Percentiles rank a stretch among this genome's conserved stretches.
These are phyloP conservation scores for Vimba vimba DNA, from an alignment of 2,113 vertebrate species.

Conservation along the genomic window DNA sequence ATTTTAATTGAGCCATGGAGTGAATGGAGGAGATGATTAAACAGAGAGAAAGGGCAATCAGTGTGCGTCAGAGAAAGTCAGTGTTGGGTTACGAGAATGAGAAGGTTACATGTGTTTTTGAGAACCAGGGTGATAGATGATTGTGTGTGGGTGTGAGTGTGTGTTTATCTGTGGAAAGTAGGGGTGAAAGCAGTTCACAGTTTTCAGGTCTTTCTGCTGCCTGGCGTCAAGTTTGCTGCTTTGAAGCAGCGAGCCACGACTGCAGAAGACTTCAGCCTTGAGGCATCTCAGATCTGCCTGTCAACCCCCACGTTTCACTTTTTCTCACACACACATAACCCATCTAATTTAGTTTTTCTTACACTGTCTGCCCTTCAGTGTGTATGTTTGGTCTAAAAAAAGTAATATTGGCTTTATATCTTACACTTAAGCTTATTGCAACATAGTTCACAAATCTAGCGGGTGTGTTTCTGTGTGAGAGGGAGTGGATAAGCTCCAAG, in stretches of 20 bases:
- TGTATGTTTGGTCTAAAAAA: neutral
- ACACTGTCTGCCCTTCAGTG: neutral
- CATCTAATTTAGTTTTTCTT: constrained; percentile 5
- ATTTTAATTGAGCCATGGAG: neutral
- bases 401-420: neutral
- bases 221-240: constrained; percentile 34
- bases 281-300: constrained; percentile 5
- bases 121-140: constrained; percentile 20
- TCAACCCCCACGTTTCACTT: constrained; percentile 22
- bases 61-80: neutral
- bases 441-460: neutral
- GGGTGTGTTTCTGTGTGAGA: constrained; percentile 27
- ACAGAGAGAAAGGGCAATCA: neutral
- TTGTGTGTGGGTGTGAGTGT: constrained; percentile 15
- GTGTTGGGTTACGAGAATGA: neutral
- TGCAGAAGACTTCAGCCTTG: constrained; percentile 27
- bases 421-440: neutral
- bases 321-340: neutral
- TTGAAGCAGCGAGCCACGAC: constrained; percentile 42
- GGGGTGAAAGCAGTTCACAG: constrained; percentile 12
- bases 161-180: constrained; percentile 31
- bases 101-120: neutral
- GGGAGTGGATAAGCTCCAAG: constrained; percentile 36
- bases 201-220: constrained; percentile 19
- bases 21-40: constrained; percentile 13